Base-by-base conservation (phyloP, 2,113 vertebrate species). In the Tychaedon coryphoeus region DNA sequence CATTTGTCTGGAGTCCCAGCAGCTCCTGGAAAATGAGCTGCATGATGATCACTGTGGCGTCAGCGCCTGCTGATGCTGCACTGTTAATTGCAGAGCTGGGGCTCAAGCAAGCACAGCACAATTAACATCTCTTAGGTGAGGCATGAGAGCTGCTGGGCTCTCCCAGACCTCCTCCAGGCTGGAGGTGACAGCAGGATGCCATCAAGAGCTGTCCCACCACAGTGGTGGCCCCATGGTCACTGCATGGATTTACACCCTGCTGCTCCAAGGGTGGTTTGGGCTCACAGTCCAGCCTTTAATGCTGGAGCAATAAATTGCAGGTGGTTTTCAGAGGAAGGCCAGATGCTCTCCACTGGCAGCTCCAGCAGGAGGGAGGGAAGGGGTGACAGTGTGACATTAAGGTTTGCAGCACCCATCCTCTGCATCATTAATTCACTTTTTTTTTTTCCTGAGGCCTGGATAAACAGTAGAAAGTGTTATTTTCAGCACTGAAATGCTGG, bases 1-100 rank as follows among this genome's bases (percentile, higher is more conserved):
- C 9, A 0, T 34, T 72, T 82, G 57, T 73, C 83, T 72, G 61
- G 76, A 66, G 14, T 73, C 31, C 24, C 72, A 74, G 33, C 43
- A 86, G 86, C 70, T 91, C 82, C 95, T 93, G 90, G 56, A 79
- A 92, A 65, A 91, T 1, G 26, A 88, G 60, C 90, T 45, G 65
- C 12, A 5, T 0, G 0, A 62, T 86, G 70, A 88, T 40, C 24
- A 17, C 53, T 64, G 92, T 11, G 0, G 66, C 16, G 5, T 57
- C 75, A 74, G 33, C 2, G 5, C 40, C 6, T 4, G 75, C 83
- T 94, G 94, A 92, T 15, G 36, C 73, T 79, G 93, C 81, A 10
- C 61, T 36, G 72, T 80, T 96, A 86, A 82, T 96, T 94, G 90
- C 57, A 86, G 95, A 85, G 75, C 43, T 0, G 0, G 7, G 71